Percentiles rank a stretch among this genome's conserved stretches.
These are phyloP conservation scores for Smittia aterrima DNA, from an alignment of 2,888 invertebrate species.

Conservation along the genomic window DNA sequence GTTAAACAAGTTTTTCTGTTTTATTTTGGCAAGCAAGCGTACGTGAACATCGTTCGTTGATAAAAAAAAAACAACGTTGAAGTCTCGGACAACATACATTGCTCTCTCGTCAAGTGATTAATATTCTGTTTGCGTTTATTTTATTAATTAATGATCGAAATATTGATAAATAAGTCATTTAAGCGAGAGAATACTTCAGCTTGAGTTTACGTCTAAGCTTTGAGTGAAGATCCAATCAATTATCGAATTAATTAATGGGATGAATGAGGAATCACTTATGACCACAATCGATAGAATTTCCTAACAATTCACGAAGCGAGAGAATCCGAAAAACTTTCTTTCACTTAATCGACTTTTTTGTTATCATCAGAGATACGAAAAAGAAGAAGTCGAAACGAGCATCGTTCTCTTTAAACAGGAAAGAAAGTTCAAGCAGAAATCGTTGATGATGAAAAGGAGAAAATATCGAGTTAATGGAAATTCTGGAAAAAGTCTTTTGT, in stretches of 20 bases:
- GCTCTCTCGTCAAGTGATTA: conserved; percentile 1
- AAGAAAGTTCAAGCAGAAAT: neutral
- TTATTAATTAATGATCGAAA: conserved; percentile 40
- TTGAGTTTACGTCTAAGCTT: neutral
- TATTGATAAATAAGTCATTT: conserved; percentile 39
- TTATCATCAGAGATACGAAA: neutral
- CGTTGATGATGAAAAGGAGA: neutral
- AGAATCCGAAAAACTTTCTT: neutral
- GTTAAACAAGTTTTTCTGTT: neutral
- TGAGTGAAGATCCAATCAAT: conserved; percentile 18
- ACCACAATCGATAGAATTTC: neutral
- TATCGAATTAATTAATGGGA: conserved; percentile 29
- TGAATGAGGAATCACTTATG: conserved; percentile 15
- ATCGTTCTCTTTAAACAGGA: neutral
- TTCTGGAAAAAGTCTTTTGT: conserved; percentile 17
- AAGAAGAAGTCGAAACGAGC: too few species aligned
- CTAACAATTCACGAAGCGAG: neutral
- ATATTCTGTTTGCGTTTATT: conserved; percentile 34
- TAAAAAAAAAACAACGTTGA: neutral
- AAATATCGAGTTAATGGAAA: neutral
- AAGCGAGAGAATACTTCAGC: neutral
- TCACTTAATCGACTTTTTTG: conserved; percentile 8
- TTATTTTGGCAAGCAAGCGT: too few species aligned
- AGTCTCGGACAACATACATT: neutral
- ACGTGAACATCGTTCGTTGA: neutral